These are phyloP conservation scores for Entomyzon cyanotis DNA, from an alignment of 2,113 vertebrate species.

Conservation along the genomic window DNA sequence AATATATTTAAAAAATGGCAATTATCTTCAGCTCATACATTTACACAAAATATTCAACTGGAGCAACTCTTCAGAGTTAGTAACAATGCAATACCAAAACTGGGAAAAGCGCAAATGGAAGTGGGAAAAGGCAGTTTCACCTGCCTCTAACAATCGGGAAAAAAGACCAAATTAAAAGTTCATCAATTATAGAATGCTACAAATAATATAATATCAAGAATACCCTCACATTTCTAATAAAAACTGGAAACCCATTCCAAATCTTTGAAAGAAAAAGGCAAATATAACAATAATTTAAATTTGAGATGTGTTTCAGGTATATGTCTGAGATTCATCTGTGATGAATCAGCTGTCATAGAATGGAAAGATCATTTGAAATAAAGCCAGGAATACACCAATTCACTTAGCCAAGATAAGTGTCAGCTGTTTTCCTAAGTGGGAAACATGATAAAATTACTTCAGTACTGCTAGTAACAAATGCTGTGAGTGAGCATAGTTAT, in stretches of 20 bases:
- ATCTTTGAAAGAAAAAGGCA: neutral
- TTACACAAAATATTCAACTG: neutral
- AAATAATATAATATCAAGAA: neutral
- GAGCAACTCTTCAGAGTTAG: neutral
- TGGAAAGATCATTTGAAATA: neutral
- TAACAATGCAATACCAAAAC: neutral
- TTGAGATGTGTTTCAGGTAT: neutral
- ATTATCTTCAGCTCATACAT: neutral
- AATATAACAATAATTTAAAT: neutral
- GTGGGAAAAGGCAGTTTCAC: neutral
- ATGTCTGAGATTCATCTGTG: neutral
- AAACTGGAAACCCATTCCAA: neutral
- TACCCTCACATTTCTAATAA: neutral
- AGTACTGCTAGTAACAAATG: neutral
- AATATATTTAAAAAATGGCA: neutral
- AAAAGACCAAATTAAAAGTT: neutral
- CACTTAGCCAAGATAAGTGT: neutral
- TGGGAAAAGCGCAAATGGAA: neutral
- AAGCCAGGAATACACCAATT: neutral
- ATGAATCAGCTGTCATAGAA: neutral
- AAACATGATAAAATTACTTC: neutral
- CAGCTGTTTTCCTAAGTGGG: neutral
- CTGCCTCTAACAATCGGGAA: neutral
- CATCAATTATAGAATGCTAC: neutral
- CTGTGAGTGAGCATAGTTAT: neutral